Evolutionary conservation across 2,888 invertebrate species (phyloP).

Genomic region (Notodonta ziczac): DNA sequence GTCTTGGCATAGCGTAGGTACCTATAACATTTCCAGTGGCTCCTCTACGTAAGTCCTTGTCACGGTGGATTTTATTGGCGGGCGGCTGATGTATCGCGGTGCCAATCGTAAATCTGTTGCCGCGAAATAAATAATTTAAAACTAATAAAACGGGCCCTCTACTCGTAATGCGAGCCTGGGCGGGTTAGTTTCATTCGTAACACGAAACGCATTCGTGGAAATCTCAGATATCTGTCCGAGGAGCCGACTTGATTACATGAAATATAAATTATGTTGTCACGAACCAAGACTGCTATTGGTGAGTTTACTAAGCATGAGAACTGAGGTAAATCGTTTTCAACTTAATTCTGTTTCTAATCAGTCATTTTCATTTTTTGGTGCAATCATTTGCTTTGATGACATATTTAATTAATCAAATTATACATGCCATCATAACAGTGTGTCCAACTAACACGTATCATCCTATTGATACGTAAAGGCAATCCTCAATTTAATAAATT

Average conservation of each 20-base stretch:
- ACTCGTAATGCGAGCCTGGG: conserved; percentile 40
- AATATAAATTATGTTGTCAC: conserved; percentile 21
- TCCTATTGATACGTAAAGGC: too few relatives aligned
- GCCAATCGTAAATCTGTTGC: conserved; percentile 81
- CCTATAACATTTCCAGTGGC: conserved; percentile 11
- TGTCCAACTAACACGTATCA: too few relatives aligned
- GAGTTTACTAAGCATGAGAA: background rate
- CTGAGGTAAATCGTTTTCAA: too few relatives aligned
- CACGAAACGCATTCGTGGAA: conserved; percentile 30
- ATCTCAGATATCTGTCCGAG: conserved; percentile 23
- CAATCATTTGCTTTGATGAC: too few relatives aligned
- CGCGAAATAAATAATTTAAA: conserved; percentile 83
- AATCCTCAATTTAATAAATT: too few relatives aligned
- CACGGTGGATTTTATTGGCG: conserved; percentile 73
- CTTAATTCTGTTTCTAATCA: too few relatives aligned
- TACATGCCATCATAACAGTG: too few relatives aligned
- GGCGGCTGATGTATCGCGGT: conserved; percentile 77
- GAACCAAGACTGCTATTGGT: background rate
- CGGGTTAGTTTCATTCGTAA: conserved; percentile 30
- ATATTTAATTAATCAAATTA: too few relatives aligned
- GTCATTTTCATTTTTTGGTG: too few relatives aligned
- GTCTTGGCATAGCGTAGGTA: too few relatives aligned
- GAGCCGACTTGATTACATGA: conserved; percentile 16
- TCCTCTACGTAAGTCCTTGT: conserved; percentile 35
- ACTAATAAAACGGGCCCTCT: conserved; percentile 72